Percentiles rank a stretch among this genome's conserved stretches.
These are phyloP conservation scores for Andricus curvator DNA, from an alignment of 2,888 invertebrate species.

Conservation along the genomic window DNA sequence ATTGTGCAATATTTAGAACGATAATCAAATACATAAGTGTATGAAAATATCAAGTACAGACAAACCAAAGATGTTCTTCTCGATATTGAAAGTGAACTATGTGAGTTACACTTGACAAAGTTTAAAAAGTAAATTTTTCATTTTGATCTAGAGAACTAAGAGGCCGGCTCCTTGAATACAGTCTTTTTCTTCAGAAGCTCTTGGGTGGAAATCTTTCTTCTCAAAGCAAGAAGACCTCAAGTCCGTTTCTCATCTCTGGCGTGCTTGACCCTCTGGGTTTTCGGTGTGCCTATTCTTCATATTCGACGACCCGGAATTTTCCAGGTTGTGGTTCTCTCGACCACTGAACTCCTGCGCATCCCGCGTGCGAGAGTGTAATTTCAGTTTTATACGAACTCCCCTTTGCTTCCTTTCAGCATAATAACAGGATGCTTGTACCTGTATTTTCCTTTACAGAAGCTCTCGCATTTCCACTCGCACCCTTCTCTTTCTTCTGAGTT, in stretches of 20 bases:
- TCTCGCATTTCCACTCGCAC: conserved; percentile 51
- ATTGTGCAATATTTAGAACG: background rate
- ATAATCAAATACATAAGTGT: background rate
- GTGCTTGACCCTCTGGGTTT: conserved; percentile 55
- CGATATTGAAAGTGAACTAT: background rate
- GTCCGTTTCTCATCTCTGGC: conserved; percentile 55
- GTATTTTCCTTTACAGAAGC: conserved; percentile 57
- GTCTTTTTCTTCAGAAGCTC: background rate
- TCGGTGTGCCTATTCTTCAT: conserved; percentile 62
- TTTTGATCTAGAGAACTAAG: background rate
- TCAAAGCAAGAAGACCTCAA: background rate
- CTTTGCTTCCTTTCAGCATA: conserved; percentile 25
- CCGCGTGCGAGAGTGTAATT: conserved; percentile 58
- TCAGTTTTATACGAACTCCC: conserved; percentile 58
- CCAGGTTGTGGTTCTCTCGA: conserved; percentile 51
- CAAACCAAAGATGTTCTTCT: background rate
- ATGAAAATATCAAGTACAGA: background rate
- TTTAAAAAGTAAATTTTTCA: background rate
- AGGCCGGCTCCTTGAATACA: background rate
- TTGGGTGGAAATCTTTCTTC: background rate
- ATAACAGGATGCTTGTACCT: conserved; percentile 51
- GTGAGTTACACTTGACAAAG: background rate
- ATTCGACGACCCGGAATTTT: conserved; percentile 66
- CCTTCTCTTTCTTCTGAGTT: conserved; percentile 26
- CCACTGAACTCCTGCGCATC: conserved; percentile 51